A percentile compares a stretch with the other conserved stretches of the same genome.
phyloP scores from a whole-genome alignment of 2,113 vertebrate species.

The Himantopus leucocephalus region DNA sequence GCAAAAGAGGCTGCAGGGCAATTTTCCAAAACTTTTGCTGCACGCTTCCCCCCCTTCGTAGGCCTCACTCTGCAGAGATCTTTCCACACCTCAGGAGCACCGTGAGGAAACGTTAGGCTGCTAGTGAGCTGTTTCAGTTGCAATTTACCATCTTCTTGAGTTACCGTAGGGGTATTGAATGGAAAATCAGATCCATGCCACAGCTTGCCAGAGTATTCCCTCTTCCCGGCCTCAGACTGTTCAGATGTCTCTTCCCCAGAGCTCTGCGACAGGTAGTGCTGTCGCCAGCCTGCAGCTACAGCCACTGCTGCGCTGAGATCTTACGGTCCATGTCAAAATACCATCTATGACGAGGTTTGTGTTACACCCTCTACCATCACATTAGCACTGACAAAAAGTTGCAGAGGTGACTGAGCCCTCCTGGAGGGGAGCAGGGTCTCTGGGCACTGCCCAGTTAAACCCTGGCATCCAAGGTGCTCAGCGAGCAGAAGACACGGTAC shows the following conservation, averaged over 20 bases:
- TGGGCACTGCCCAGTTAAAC: not conserved
- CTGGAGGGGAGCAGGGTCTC: not conserved
- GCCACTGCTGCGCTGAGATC: not conserved
- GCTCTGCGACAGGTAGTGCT: not conserved
- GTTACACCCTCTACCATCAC: not conserved
- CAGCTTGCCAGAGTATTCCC: not conserved
- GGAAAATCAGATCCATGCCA: conserved; percentile 34
- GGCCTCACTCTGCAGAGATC: conserved; percentile 52
- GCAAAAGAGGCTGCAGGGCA: not conserved
- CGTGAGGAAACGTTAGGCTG: conserved; percentile 13
- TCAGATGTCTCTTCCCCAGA: not conserved
- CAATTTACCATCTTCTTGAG: conserved; percentile 37
- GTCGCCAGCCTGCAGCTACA: not conserved
- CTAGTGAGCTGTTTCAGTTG: conserved; percentile 52
- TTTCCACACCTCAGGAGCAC: conserved; percentile 45
- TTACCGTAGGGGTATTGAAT: not conserved
- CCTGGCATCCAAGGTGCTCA: not conserved
- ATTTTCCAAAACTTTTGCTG: conserved; percentile 24
- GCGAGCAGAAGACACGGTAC: fast-evolving
- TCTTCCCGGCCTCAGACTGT: not conserved
- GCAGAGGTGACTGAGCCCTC: fast-evolving
- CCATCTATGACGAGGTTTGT: not conserved
- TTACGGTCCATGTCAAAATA: not conserved
- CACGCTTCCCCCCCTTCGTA: not conserved
- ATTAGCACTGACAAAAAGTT: fast-evolving